Conservation (phyloP, 2,888 invertebrate species). For the Cheilosia pagana region DNA sequence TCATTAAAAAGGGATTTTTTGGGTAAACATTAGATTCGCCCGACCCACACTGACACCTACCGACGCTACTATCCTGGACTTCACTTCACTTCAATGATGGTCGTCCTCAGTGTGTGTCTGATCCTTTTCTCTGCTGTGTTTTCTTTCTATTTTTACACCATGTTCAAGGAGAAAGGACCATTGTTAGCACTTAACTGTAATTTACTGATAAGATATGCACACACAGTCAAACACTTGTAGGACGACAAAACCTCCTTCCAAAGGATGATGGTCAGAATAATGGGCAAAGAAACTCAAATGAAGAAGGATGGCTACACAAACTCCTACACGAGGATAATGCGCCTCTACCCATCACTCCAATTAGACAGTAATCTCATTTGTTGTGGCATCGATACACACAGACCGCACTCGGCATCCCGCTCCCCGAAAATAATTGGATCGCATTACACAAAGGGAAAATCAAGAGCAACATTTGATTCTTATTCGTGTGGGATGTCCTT, state of each 20-base stretch:
- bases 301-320: conserved; percentile 10
- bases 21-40: conserved; percentile 49
- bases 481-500: conserved; percentile 12
- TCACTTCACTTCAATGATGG: conserved; percentile 7
- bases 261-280: conserved; percentile 9
- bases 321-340: conserved; percentile 12
- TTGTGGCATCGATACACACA: conserved; percentile 50
- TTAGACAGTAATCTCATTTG: conserved; percentile 65
- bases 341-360: conserved; percentile 35
- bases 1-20: conserved; percentile 67
- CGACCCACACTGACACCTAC: conserved; percentile 3
- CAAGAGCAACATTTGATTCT: conserved; percentile 18
- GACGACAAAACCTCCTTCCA: conserved; percentile 50
- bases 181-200: conserved; percentile 75
- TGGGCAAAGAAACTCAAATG: neutral
- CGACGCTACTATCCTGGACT: conserved; percentile 1
- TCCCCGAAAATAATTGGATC: conserved; percentile 41
- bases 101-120: conserved; percentile 5
- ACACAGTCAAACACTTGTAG: conserved; percentile 69
- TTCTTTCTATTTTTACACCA: conserved; percentile 41
- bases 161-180: conserved; percentile 66
- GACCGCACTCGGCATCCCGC: neutral
- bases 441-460: conserved; percentile 37
- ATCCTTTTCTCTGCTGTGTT: conserved; percentile 10
- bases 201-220: conserved; percentile 75